phyloP scores from a whole-genome alignment of 2,113 vertebrate genomes.

The Trachemys scripta region DNA sequence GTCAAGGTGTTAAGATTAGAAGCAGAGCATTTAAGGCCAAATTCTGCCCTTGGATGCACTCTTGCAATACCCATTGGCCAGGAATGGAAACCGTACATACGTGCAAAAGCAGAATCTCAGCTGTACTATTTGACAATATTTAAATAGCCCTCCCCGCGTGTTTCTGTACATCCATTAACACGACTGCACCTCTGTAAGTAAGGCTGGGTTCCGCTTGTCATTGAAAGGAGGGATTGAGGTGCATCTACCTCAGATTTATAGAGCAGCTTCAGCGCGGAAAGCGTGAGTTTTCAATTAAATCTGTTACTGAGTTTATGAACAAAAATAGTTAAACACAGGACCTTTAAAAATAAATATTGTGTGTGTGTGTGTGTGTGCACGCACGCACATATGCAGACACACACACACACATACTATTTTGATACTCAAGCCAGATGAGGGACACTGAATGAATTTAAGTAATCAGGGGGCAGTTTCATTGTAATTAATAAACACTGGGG shows the following conservation, averaged over 20 bases:
- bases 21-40: not conserved
- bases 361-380: not conserved
- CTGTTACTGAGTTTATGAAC: not conserved
- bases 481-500: conserved; percentile 9
- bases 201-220: not conserved
- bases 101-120: not conserved
- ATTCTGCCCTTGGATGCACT: not conserved
- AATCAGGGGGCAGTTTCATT: not conserved
- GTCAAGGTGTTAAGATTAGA: not conserved
- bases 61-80: not conserved
- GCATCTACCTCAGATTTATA: not conserved
- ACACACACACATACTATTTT: not conserved
- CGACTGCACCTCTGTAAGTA: not conserved
- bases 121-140: not conserved
- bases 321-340: not conserved
- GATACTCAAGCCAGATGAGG: not conserved
- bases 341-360: not conserved
- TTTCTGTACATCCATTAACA: not conserved
- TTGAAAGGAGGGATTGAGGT: not conserved
- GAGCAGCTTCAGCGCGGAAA: too few species aligned
- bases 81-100: not conserved
- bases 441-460: not conserved
- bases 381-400: not conserved
- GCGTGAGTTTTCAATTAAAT: not conserved
- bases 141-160: not conserved